Conservation (phyloP, 1,140 invertebrate species). For the Aphelinus certus region DNA sequence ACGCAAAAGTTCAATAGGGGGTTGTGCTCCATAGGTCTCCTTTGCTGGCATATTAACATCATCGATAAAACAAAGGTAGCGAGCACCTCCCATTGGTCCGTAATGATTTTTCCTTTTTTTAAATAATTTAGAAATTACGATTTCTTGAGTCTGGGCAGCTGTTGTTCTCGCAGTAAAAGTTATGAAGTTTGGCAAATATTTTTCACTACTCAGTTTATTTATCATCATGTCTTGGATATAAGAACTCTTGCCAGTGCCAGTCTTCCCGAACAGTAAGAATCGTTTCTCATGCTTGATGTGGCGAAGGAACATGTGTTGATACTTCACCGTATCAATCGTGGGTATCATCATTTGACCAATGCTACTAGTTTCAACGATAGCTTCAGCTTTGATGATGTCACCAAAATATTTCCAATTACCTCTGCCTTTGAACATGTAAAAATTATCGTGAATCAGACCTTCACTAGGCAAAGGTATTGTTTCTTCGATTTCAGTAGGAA, state of each 20-base stretch:
- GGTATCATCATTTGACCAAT: constrained; percentile 84
- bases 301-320: constrained; percentile 72
- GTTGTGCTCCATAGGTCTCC: constrained; percentile 89
- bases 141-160: constrained; percentile 86
- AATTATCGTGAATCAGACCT: constrained; percentile 82
- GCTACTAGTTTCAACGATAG: constrained; percentile 71
- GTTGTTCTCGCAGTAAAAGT: constrained; percentile 91
- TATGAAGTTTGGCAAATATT: constrained; percentile 82
- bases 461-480: constrained; percentile 78
- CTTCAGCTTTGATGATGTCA: constrained; percentile 71
- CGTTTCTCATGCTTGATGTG: constrained; percentile 76
- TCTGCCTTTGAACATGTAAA: constrained; percentile 79
- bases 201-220: constrained; percentile 77
- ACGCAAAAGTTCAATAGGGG: constrained; percentile 87
- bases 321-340: constrained; percentile 87
- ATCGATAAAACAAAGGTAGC: constrained; percentile 87
- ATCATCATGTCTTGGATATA: constrained; percentile 89
- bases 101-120: constrained; percentile 83
- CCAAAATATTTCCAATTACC: constrained; percentile 82
- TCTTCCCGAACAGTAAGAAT: constrained; percentile 86
- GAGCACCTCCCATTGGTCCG: constrained; percentile 81
- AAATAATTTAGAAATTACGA: constrained; percentile 84
- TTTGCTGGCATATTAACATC: constrained; percentile 93
- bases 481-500: constrained; percentile 75
- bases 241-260: constrained; percentile 92